Base-by-base conservation (phyloP, 92 coral and sea anemone genomes). In the Bergia puertoricense region DNA sequence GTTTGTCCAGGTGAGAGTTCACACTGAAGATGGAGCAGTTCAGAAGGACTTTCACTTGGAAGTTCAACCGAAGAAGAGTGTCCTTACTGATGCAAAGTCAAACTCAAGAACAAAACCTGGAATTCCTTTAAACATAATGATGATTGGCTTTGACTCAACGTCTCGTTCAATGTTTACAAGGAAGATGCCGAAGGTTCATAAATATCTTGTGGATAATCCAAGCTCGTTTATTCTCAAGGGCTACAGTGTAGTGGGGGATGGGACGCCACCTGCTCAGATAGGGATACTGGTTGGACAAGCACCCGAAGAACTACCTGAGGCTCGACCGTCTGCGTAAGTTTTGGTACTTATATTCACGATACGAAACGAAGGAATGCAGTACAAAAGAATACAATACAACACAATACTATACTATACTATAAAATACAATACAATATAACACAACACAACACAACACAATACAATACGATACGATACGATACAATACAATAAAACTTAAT, bases 141-240 rank as follows among this genome's bases (percentile, higher is more conserved):
- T 94, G 88, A 80, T 94, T 18, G 96, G 93, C 16, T 86, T 94
- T 77, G 96, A 94, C 76, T 94, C 96, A 9, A 90, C 96, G 0
- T 94, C 96, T 8, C 92, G 82, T 13, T 90, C 94, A 16, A 94
- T 92, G 56, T 94, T 94, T 65, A 88, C 50, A 3, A 88, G 96
- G 18, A 94, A 94, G 79, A 85, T 94, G 85, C 93, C 95, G 13
- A 89, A 82, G 89, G 87, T 92, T 8, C 86, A 90, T 39, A 77
- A 86, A 62, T 78, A 85, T 20, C 73, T 94, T n/a, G 72, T 65
- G 41, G 82, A 92, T 67, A 92, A 92, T 41, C 84, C 93, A 41
- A 59, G 74, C n/a, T 85, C 96, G 41, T 79, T 80, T 45, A 86
- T 91, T 3, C 90, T 88, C 65, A 89, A 90, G 45, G 95, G 96